Evolutionary conservation across 2,113 vertebrate species (phyloP), one percentile per base, ranked within the genome.

Genomic region (Vanacampus margaritifer): DNA sequence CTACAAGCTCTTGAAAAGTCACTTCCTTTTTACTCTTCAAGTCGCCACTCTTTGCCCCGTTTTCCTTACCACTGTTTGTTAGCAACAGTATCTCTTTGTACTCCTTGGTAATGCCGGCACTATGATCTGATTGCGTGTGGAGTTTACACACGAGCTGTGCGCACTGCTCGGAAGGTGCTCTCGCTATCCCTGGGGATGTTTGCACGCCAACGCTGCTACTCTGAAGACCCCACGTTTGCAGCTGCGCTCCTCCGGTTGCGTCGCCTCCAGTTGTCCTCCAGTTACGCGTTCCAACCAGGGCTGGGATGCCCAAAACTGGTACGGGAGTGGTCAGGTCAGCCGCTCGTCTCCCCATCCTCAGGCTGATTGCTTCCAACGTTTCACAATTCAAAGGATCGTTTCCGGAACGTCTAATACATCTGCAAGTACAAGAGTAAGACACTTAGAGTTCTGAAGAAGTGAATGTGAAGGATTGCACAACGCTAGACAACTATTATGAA

Each of bases 121-220:
- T 64, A 48, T 39, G 83, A 64, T 81, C 70, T 65, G 85, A 78
- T 35, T 54, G 76, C 11, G 59, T 65, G 17, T 51, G 32, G 45
- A 71, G 69, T 8, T 68, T 56, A 62, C 81, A 84, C 23, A 69
- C 66, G 67, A 79, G 71, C 67, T 75, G 63, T 23, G 61, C 36
- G 1, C 78, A 56, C 10, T 64, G 50, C 36, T 76, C 63, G 12
- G 73, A 66, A 28, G 83, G 78, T 66, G 76, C 80, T 74, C 75
- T 83, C 68, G 78, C 76, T 57, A 88, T 84, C 63, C 78, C 85
- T 0, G 90, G 91, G 19, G 91, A 92, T 1, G 91, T 92, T 69
- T 92, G 91, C 68, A 92, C 83, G 39, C 85, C 91, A 14, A 92
- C 71, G n/a, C 81, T 92, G 76, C 89, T 88, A 24, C 89, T 89